Conservation (phyloP, 2,797 vertebrate species). For the Pseudotriccus pelzelni region DNA sequence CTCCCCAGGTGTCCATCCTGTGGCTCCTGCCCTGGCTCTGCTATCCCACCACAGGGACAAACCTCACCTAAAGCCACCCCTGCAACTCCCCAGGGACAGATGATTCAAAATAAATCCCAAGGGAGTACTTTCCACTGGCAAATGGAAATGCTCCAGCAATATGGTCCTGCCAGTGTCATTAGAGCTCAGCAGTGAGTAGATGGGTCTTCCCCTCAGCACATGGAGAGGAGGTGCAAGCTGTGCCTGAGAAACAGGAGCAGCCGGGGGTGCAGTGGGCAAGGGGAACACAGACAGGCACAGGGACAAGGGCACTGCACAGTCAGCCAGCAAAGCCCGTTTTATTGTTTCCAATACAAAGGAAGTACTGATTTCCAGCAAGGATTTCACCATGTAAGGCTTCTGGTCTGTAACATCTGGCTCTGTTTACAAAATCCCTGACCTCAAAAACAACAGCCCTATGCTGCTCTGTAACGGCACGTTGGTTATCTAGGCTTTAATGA, state of each 20-base stretch:
- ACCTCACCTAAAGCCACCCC: not conserved
- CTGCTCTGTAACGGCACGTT: not conserved
- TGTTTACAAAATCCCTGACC: constrained; percentile 18
- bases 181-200: not conserved
- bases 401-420: constrained; percentile 11
- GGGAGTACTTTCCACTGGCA: not conserved
- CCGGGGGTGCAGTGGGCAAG: not conserved
- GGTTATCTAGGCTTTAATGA: constrained; percentile 24
- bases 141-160: not conserved
- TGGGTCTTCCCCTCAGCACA: not conserved
- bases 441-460: not conserved
- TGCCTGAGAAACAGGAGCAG: not conserved
- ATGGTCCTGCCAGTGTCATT: not conserved
- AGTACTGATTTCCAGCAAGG: not conserved
- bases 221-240: not conserved
- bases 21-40: not conserved
- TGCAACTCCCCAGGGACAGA: not conserved
- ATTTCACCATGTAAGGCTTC: not conserved
- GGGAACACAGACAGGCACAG: rapidly evolving
- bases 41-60: not conserved
- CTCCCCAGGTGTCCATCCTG: not conserved
- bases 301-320: rapidly evolving
- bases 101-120: not conserved
- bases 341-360: not conserved
- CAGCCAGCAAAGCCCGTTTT: not conserved